A percentile compares a stretch with the other conserved stretches of the same genome.
Conservation (phyloP, 2,113 vertebrate species). For the Pontoporia blainvillei region DNA sequence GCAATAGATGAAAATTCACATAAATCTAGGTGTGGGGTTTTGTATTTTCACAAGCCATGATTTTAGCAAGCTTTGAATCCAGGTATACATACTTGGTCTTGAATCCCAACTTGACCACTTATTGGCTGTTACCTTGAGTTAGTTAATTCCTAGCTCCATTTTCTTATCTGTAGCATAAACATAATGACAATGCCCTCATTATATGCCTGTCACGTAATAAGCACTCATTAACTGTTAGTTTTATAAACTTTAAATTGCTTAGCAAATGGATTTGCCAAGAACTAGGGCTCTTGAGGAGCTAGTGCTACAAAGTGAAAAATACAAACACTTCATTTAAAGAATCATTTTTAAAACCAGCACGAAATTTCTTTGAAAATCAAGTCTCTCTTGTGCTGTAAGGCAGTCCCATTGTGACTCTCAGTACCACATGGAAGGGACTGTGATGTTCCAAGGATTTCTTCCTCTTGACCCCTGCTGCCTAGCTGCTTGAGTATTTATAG, state of each 20-base stretch:
- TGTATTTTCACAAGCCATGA: neutral
- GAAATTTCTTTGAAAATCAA: slow-evolving; percentile 14
- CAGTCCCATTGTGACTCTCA: neutral
- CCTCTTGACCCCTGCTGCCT: neutral
- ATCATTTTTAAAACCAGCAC: neutral
- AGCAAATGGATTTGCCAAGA: slow-evolving; percentile 11
- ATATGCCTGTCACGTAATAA: neutral
- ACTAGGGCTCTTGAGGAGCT: neutral
- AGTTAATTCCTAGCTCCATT: neutral
- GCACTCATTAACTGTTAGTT: neutral
- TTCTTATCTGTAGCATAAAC: neutral
- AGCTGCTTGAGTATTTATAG: neutral
- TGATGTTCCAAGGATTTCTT: neutral
- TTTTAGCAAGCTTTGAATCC: neutral
- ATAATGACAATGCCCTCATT: neutral
- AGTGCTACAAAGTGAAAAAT: neutral
- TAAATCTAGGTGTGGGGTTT: neutral
- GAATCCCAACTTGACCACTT: neutral
- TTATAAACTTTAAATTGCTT: neutral
- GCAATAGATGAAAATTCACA: neutral
- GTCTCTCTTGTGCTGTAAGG: neutral
- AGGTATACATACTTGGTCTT: neutral
- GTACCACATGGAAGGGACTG: neutral
- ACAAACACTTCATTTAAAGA: neutral
- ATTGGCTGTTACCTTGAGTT: neutral